Percentiles rank a stretch among this genome's conserved stretches.
phyloP scores from a whole-genome alignment of 2,888 invertebrate genomes.

The Thecocarcelia acutangulata region DNA sequence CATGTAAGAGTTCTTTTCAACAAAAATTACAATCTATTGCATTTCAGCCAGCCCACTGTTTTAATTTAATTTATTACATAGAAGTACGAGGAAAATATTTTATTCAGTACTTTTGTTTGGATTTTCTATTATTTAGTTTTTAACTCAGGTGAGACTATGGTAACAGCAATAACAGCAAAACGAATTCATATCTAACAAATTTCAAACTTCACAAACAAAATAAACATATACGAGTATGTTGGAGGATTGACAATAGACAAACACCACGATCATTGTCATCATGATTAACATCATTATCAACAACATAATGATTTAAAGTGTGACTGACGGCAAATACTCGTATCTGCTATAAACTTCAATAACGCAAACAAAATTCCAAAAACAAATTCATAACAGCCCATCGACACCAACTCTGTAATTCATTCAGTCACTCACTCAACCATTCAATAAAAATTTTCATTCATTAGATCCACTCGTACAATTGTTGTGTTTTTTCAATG shows the following conservation, averaged over 20 bases:
- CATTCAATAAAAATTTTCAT: slow-evolving; percentile 48
- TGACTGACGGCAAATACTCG: slow-evolving; percentile 1
- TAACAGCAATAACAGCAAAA: slow-evolving; percentile 41
- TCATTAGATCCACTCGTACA: slow-evolving; percentile 38
- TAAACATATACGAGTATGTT: background rate
- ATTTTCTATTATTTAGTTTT: slow-evolving; percentile 74
- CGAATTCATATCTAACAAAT: slow-evolving; percentile 38
- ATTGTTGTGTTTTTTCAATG: slow-evolving; percentile 1
- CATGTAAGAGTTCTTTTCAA: no score
- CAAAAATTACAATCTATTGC: no score
- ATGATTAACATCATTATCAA: slow-evolving; percentile 71
- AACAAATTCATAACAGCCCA: slow-evolving; percentile 40
- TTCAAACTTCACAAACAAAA: slow-evolving; percentile 24
- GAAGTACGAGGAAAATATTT: slow-evolving; percentile 36
- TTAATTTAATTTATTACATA: slow-evolving; percentile 34
- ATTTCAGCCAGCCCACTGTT: no score
- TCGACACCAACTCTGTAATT: slow-evolving; percentile 40
- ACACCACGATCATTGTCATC: slow-evolving; percentile 72
- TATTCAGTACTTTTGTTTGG: slow-evolving; percentile 36
- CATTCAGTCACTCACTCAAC: slow-evolving; percentile 51
- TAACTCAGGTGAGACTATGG: slow-evolving; percentile 71
- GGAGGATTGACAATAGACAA: slow-evolving; percentile 59
- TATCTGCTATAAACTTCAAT: slow-evolving; percentile 8
- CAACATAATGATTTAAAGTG: slow-evolving; percentile 32
- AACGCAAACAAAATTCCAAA: slow-evolving; percentile 29